A percentile compares a stretch with the other conserved stretches of the same genome.
These are phyloP conservation scores for Siniperca undulata DNA, from an alignment of 2,797 vertebrate genomes.

Conservation along the genomic window DNA sequence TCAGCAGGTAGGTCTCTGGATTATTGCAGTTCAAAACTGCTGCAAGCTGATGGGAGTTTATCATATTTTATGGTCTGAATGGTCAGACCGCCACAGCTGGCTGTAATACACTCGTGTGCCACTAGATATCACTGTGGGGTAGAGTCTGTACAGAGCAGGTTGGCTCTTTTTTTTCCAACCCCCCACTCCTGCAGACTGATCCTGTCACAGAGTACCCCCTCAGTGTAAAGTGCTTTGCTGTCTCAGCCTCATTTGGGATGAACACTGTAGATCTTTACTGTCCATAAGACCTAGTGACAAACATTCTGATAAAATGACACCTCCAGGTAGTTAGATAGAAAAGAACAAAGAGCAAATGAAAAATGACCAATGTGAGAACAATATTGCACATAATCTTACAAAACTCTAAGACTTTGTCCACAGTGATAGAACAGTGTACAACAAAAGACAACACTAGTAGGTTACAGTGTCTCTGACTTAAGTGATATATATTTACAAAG, in stretches of 20 bases:
- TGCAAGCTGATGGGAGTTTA: conserved; percentile 42
- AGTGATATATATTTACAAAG: conserved; percentile 81
- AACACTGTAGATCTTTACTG: conserved; percentile 60
- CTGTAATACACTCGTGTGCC: conserved; percentile 76
- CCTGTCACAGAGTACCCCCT: conserved; percentile 46
- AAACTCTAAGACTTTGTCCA: conserved; percentile 82
- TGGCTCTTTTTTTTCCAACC: conserved; percentile 11
- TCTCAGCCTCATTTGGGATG: conserved; percentile 79
- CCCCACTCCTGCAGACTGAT: conserved; percentile 29
- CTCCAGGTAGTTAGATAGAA: conserved; percentile 39
- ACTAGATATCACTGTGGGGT: conserved; percentile 74
- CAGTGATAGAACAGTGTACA: conserved; percentile 85
- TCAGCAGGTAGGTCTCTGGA: conserved; percentile 66
- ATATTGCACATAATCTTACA: conserved; percentile 85
- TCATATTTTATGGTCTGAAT: conserved; percentile 33
- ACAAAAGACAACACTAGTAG: conserved; percentile 80
- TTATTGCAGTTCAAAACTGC: conserved; percentile 66
- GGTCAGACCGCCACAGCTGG: conserved; percentile 50
- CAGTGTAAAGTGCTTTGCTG: conserved; percentile 82
- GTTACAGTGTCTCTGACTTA: conserved; percentile 81
- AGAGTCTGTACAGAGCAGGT: conserved; percentile 54
- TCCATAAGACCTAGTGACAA: conserved; percentile 67
- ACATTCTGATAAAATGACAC: conserved; percentile 68
- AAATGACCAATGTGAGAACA: conserved; percentile 66
- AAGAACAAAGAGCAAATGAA: conserved; percentile 47